Evolutionary conservation across 2,797 vertebrate genomes (phyloP).

Genomic region (Sparidentex hasta): DNA sequence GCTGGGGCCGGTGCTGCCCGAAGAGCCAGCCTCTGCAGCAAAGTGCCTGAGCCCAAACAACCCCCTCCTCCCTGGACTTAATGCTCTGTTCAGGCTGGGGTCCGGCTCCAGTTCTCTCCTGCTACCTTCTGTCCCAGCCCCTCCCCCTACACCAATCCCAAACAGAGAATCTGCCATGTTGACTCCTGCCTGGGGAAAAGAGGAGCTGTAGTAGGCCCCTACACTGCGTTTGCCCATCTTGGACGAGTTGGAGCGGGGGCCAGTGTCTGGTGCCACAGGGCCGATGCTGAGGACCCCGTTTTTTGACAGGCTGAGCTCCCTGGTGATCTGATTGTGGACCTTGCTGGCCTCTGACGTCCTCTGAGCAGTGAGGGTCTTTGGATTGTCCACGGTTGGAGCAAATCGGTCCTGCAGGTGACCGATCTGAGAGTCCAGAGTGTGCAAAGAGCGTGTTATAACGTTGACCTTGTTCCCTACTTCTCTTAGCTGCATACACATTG

Average conservation of each 20-base stretch:
- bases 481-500: slow-evolving; percentile 97
- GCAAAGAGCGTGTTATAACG: slow-evolving; percentile 97
- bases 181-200: slow-evolving; percentile 86
- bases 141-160: slow-evolving; percentile 85
- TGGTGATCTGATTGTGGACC: slow-evolving; percentile 97
- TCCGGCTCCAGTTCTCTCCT: slow-evolving; percentile 79
- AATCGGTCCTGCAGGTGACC: slow-evolving; percentile 99
- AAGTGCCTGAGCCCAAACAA: slow-evolving; percentile 76
- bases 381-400: slow-evolving; percentile 96
- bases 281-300: slow-evolving; percentile 93
- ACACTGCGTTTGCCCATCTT: slow-evolving; percentile 91
- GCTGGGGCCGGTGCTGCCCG: slow-evolving; percentile 88
- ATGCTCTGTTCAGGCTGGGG: slow-evolving; percentile 61
- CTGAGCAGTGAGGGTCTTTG: slow-evolving; percentile 97
- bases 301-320: slow-evolving; percentile 97
- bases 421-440: slow-evolving; percentile 98
- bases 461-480: slow-evolving; percentile 98
- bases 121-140: slow-evolving; percentile 71
- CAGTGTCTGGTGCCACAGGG: slow-evolving; percentile 88
- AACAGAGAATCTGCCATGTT: slow-evolving; percentile 92
- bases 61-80: slow-evolving; percentile 86
- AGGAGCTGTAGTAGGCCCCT: slow-evolving; percentile 89
- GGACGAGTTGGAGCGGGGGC: slow-evolving; percentile 90
- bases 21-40: slow-evolving; percentile 91
- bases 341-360: slow-evolving; percentile 97